Conservation (phyloP, 2,113 vertebrate species). For the Anolis sagrei region DNA sequence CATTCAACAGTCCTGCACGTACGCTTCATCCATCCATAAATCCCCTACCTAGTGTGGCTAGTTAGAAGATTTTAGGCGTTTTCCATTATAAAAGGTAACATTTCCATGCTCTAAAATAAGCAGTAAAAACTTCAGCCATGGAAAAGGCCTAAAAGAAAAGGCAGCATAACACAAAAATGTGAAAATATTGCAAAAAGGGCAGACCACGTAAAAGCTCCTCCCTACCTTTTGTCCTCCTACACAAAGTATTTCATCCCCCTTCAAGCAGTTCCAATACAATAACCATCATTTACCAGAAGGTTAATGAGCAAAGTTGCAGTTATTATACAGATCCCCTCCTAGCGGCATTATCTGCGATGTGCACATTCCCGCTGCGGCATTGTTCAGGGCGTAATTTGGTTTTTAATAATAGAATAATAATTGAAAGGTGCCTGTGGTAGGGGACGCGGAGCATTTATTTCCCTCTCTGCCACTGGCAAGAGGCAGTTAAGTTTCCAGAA, state of each 20-base stretch:
- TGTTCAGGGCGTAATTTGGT: slow-evolving; percentile 47
- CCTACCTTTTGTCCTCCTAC: accelerated
- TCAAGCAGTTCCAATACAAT: not conserved
- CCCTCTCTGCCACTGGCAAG: slow-evolving; percentile 26
- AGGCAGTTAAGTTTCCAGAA: slow-evolving; percentile 28
- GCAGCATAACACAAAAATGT: too few relatives aligned
- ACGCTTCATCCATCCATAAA: too few relatives aligned
- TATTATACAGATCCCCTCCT: slow-evolving; percentile 37
- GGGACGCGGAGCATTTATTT: not conserved
- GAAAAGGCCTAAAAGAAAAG: too few relatives aligned
- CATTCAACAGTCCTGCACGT: too few relatives aligned
- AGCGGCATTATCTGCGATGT: slow-evolving; percentile 47
- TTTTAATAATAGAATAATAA: slow-evolving; percentile 44
- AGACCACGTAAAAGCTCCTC: not conserved
- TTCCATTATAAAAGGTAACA: too few relatives aligned
- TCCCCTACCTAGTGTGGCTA: too few relatives aligned
- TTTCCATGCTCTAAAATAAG: too few relatives aligned
- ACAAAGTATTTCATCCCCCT: slow-evolving; percentile 34
- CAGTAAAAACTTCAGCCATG: too few relatives aligned
- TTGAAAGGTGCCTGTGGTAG: not conserved
- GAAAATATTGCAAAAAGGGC: too few relatives aligned
- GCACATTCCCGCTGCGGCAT: slow-evolving; percentile 31
- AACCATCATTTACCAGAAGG: slow-evolving; percentile 43
- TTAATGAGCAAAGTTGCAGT: slow-evolving; percentile 54
- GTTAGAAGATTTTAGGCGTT: too few relatives aligned